Base-by-base conservation (phyloP, 2,113 vertebrate genomes). In the Hystrix brachyura region DNA sequence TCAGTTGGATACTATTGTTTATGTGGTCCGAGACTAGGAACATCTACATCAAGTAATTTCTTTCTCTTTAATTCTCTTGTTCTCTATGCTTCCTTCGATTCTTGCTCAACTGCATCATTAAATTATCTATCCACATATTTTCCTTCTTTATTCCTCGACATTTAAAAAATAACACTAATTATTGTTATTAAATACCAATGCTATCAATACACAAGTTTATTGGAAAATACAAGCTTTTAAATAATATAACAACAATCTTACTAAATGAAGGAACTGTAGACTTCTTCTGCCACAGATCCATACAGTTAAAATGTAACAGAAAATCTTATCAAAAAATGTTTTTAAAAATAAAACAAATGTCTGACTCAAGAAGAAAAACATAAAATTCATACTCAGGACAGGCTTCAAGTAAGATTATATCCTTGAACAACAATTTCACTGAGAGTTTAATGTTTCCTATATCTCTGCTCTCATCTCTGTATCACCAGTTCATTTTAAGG, bases 111-210 rank as follows among this genome's bases (percentile, higher is more conserved):
- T 92, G 23, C 15, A 19, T 53, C 15, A 90, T 4, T 67, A 87
- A 94, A 90, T 83, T 59, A 92, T 76, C 43, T 67, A 67, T 18
- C 12, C 25, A 27, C 15, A 48, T 34, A 17, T 79, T n/a, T 46
- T 29, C 7, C 32, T 71, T 55, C 2, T 5, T 94, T 78, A 81
- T 27, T 90, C 17, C 80, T 85, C 92, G 53, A 74, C 4, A 80
- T 93, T 65, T 60, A 2, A 18, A 79, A 91, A 91, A 83, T 46
- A 72, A 80, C 48, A 46, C 14, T 67, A 93, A 83, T 87, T 65
- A 93, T n/a, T 89, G 11, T 25, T 86, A 65, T 38, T 90, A 96
- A 87, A 55, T 90, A 78, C 11, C 76, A 85, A 11, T 64, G 21
- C 34, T 87, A 53, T 46, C 38, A 55, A 69, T 62, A 78, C 6